Percentiles rank a stretch among this genome's conserved stretches.
These are phyloP conservation scores for Embidobia sp. DNA, from an alignment of 2,888 invertebrate genomes.

Conservation along the genomic window DNA sequence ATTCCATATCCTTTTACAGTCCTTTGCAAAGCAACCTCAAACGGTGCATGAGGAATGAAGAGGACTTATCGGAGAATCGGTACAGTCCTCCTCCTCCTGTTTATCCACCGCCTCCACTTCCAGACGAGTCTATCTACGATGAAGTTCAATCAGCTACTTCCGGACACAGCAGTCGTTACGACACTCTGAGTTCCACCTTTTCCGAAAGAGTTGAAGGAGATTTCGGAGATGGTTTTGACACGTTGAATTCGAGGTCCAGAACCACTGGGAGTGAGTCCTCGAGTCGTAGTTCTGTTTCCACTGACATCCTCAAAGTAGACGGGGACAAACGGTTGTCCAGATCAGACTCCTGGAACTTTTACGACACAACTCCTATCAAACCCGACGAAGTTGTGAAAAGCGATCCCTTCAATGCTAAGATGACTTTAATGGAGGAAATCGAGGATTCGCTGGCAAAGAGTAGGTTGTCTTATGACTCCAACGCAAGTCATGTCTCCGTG, in stretches of 20 bases:
- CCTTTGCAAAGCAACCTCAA: constrained; percentile 79
- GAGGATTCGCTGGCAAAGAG: constrained; percentile 66
- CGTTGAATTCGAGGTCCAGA: constrained; percentile 67
- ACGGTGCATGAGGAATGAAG: constrained; percentile 73
- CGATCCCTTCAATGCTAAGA: constrained; percentile 51
- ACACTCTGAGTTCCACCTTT: constrained; percentile 78
- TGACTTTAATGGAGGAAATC: constrained; percentile 72
- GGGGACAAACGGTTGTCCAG: constrained; percentile 77
- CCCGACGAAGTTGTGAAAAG: constrained; percentile 67
- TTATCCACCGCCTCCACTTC: constrained; percentile 84
- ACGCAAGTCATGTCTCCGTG: constrained; percentile 71
- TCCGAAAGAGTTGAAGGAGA: constrained; percentile 80
- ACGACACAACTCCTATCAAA: constrained; percentile 76
- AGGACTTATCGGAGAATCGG: constrained; percentile 71
- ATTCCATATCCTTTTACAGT: constrained; percentile 86
- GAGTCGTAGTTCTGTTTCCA: constrained; percentile 64
- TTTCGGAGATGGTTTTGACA: constrained; percentile 79
- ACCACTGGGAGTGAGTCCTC: constrained; percentile 72
- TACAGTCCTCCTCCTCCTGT: constrained; percentile 83
- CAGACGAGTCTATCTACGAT: constrained; percentile 84
- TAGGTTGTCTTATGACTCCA: constrained; percentile 68
- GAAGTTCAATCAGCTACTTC: constrained; percentile 82
- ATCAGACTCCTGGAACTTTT: constrained; percentile 83
- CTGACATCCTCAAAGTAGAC: constrained; percentile 65
- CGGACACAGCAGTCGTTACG: constrained; percentile 77